Base-by-base conservation (phyloP, 2,888 invertebrate genomes). In the Tachystola acroxantha region DNA sequence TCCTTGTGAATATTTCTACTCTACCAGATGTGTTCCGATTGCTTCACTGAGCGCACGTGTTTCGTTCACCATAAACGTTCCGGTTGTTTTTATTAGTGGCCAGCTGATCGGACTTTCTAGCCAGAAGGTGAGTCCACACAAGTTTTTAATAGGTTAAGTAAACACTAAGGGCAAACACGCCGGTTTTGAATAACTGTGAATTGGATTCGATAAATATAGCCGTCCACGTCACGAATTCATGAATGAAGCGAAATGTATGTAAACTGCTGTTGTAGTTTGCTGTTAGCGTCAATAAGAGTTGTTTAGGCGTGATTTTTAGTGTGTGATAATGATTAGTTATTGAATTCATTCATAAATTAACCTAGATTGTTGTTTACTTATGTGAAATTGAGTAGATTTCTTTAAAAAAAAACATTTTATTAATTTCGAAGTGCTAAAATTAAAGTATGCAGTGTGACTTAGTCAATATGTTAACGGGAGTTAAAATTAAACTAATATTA, bases 11-110 rank as follows among this genome's bases (percentile, higher is more conserved):
- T 7, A 10, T 12, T 24, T 24, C 13, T 22, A 19, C 25, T 6
- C 3, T 3, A 37, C 45, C 71, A 73, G 66, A 70, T 61, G 66
- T 65, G 68, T 55, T 50, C 47, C 47, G 64, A 47, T 36, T 19
- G 41, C 38, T 29, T 26, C 26, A 4, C 25, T 19, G 16, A 26
- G n/a, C 48, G 50, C 50, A 47, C 50, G 50, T 44, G 43, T 32
- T 12, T 19, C 9, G 3, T 10, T 2, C 22, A 10, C 10, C 16
- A 13, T n/a, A 13, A 22, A 19, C 24, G 27, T 16, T 37, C 31
- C 30, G 36, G 28, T 40, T 42, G 39, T 12, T 39, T 13, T 28
- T 16, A 14, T 30, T 14, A 42, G 44, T 46, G 48, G 14, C 25
- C 43, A 47, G 47, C 47, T 46, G 46, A 39, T 41, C 34, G 41